phyloP scores from a whole-genome alignment of 1,140 invertebrate genomes.

The Carcinoscorpius rotundicauda region DNA sequence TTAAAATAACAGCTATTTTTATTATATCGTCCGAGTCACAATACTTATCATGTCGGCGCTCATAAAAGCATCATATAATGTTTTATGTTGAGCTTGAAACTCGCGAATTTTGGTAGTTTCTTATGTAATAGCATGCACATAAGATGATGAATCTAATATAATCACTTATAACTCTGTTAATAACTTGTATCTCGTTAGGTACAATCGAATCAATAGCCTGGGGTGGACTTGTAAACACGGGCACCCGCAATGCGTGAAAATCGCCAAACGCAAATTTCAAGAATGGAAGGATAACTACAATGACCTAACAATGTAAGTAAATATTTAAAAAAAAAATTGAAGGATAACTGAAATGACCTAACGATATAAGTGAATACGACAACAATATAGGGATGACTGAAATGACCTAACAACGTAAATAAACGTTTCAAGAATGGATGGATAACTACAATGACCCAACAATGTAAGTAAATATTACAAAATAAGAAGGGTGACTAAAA shows the following conservation, averaged over 20 bases:
- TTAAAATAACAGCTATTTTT: no score
- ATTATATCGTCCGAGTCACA: no score
- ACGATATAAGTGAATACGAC: no score
- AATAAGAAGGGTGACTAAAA: not conserved
- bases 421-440: conserved; percentile 15
- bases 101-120: no score
- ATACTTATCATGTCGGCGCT: no score
- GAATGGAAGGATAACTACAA: conserved; percentile 13
- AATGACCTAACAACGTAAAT: not conserved
- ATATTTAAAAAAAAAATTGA: not conserved
- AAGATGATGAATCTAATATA: no score
- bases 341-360: not conserved
- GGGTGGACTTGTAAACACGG: conserved; percentile 19
- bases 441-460: conserved; percentile 3
- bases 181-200: conserved; percentile 5
- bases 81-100: no score
- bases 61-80: no score
- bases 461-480: conserved; percentile 3
- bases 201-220: conserved; percentile 13
- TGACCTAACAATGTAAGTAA: conserved; percentile 10
- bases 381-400: no score
- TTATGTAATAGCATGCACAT: no score
- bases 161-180: no score
- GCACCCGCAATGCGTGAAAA: conserved; percentile 17
- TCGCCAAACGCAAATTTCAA: conserved; percentile 16